These are phyloP conservation scores for Antheraea mylitta DNA, from an alignment of 1,140 invertebrate genomes.

Conservation along the genomic window DNA sequence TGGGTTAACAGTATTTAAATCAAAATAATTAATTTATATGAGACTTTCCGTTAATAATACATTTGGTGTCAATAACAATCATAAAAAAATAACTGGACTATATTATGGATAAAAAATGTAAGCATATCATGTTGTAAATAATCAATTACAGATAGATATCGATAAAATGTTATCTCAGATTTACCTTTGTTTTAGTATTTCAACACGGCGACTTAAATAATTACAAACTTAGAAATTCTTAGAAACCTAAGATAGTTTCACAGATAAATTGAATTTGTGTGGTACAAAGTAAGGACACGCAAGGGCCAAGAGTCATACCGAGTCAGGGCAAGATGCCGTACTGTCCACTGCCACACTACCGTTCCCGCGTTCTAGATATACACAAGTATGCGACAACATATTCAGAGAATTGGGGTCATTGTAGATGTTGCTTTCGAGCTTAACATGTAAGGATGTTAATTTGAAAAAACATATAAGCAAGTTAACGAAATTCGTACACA, in stretches of 20 bases:
- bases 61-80: too few relatives aligned
- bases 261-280: constrained; percentile 14
- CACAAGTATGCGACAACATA: constrained; percentile 21
- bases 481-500: background rate
- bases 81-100: too few relatives aligned
- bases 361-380: constrained; percentile 63
- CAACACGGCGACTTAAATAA: background rate
- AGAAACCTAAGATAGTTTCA: background rate
- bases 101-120: too few relatives aligned
- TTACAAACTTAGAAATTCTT: background rate
- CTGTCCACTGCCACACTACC: constrained; percentile 35
- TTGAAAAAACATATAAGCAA: background rate
- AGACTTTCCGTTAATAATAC: too few relatives aligned
- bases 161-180: too few relatives aligned
- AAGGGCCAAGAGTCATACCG: constrained; percentile 37
- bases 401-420: constrained; percentile 37
- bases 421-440: constrained; percentile 8
- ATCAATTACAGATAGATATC: too few relatives aligned
- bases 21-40: too few relatives aligned
- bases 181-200: background rate
- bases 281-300: constrained; percentile 26
- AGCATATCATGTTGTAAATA: too few relatives aligned
- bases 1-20: too few relatives aligned
- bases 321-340: constrained; percentile 34
- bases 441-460: constrained; percentile 3